These are phyloP conservation scores for Eufriesea mexicana DNA, from an alignment of 1,140 invertebrate species.

Conservation along the genomic window DNA sequence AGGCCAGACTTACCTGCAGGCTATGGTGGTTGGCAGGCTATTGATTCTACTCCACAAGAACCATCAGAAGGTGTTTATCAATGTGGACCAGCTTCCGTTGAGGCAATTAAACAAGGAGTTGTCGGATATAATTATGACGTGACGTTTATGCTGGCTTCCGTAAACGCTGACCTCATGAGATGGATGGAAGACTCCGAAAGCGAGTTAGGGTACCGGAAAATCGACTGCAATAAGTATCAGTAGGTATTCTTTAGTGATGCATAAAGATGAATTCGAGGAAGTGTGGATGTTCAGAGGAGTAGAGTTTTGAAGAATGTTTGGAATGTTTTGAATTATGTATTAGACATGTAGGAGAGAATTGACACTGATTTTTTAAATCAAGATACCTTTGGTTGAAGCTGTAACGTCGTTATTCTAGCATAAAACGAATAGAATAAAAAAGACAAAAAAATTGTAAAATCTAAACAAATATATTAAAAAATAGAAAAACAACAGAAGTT, in stretches of 20 bases:
- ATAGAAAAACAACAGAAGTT: too few species aligned
- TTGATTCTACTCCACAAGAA: slow-evolving; percentile 86
- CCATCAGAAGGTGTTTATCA: slow-evolving; percentile 82
- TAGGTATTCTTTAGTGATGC: slow-evolving; percentile 74
- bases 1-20: slow-evolving; percentile 85
- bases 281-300: too few species aligned
- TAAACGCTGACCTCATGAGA: slow-evolving; percentile 86
- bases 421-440: too few species aligned
- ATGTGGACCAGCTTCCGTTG: slow-evolving; percentile 86
- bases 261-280: not conserved
- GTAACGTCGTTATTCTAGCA: too few species aligned
- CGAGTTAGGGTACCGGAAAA: slow-evolving; percentile 85
- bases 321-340: too few species aligned
- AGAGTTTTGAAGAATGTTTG: too few species aligned
- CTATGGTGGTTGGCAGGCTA: slow-evolving; percentile 85
- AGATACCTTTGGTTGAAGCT: too few species aligned
- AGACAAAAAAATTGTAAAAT: too few species aligned
- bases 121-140: slow-evolving; percentile 86
- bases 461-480: too few species aligned
- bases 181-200: slow-evolving; percentile 84
- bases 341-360: too few species aligned
- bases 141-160: slow-evolving; percentile 86
- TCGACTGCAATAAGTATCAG: slow-evolving; percentile 88
- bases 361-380: too few species aligned
- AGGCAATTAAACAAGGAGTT: slow-evolving; percentile 85